phyloP scores from a whole-genome alignment of 2,888 invertebrate genomes.

The Stenotaenia linearis region DNA sequence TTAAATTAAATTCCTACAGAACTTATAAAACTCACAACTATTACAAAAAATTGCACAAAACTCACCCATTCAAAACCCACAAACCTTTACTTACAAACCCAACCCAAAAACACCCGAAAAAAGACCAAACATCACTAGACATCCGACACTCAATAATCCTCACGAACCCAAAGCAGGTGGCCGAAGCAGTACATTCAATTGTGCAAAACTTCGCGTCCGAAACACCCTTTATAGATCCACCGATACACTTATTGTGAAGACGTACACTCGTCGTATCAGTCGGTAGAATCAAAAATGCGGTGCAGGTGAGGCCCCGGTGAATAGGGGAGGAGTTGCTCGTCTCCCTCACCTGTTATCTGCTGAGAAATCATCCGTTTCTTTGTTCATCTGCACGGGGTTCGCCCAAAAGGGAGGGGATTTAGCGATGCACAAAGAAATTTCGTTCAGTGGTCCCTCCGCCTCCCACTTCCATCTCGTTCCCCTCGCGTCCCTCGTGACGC shows the following conservation, averaged over 20 bases:
- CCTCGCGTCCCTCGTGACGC: background rate
- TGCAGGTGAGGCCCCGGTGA: constrained; percentile 21
- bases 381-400: constrained; percentile 18
- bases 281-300: constrained; percentile 5
- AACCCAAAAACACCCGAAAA: too few species aligned
- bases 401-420: constrained; percentile 21
- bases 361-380: constrained; percentile 21
- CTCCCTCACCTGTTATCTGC: constrained; percentile 26
- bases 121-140: too few species aligned
- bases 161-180: too few species aligned
- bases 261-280: background rate
- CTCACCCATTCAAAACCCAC: too few species aligned
- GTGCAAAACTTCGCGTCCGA: background rate
- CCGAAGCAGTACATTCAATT: background rate
- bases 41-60: too few species aligned
- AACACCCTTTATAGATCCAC: background rate
- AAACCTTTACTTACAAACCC: too few species aligned
- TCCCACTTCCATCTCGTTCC: background rate
- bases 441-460: background rate
- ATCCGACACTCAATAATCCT: too few species aligned
- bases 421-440: constrained; percentile 17
- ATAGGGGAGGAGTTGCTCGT: constrained; percentile 10
- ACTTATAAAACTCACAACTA: too few species aligned
- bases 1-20: too few species aligned
- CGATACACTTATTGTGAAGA: background rate